Percentiles rank a stretch among this genome's conserved stretches.
phyloP scores from a whole-genome alignment of 2,797 vertebrate genomes.

The Tauraco hartlaubi region DNA sequence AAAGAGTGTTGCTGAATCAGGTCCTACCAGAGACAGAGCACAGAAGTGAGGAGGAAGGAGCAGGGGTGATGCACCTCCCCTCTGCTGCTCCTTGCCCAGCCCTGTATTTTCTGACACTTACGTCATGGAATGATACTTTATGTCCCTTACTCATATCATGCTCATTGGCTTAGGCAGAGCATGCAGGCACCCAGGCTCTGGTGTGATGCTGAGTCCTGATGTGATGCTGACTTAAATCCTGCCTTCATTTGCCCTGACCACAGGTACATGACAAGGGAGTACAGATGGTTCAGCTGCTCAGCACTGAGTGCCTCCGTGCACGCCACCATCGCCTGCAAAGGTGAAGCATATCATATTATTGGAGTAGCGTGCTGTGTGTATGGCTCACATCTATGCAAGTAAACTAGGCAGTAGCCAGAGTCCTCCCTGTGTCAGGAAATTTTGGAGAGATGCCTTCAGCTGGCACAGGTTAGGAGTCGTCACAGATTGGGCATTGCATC shows the following conservation, averaged over 20 bases:
- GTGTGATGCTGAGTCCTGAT: not conserved
- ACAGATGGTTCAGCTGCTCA: not conserved
- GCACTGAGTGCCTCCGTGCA: not conserved
- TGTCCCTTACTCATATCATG: not conserved
- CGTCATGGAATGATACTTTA: not conserved
- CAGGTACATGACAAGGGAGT: fast-evolving
- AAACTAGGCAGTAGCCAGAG: not conserved
- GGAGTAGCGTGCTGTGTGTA: not conserved
- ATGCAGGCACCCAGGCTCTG: not conserved
- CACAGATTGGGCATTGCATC: not conserved
- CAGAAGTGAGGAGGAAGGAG: not conserved
- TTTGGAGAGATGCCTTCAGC: not conserved
- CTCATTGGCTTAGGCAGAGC: not conserved
- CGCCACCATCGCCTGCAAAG: not conserved
- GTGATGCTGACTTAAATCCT: not conserved
- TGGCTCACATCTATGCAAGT: not conserved
- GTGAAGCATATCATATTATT: not conserved
- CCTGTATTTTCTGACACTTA: fast-evolving
- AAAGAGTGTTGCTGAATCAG: not conserved
- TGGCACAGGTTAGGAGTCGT: not conserved
- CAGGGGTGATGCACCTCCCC: not conserved
- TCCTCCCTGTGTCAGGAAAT: not conserved
- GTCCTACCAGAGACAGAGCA: not conserved
- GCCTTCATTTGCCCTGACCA: not conserved
- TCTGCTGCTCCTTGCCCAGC: not conserved